Evolutionary conservation across 30 jellyfish, hydroid and myxozoan species (phyloP).

Genomic region (Turritopsis dohrnii): DNA sequence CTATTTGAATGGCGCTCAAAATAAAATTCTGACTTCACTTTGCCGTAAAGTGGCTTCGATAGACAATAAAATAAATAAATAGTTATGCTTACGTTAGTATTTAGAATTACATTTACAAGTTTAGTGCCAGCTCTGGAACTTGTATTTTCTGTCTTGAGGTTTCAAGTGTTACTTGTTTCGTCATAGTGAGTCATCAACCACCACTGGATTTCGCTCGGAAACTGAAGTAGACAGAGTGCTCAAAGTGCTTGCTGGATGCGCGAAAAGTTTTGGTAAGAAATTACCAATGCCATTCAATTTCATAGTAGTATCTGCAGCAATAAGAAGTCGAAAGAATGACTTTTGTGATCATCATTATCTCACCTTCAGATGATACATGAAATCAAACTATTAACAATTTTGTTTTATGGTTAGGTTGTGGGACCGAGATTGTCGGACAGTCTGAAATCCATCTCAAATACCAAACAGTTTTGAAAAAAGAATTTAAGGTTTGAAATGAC

Average conservation of each 20-base stretch:
- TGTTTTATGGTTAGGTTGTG: constrained; percentile 14
- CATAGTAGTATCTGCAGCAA: no score
- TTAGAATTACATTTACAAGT: no score
- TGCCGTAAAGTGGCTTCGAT: no score
- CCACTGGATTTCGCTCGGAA: constrained; percentile 65
- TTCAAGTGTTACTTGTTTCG: neutral
- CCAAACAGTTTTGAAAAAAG: constrained; percentile 63
- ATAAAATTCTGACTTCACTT: no score
- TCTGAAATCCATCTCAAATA: constrained; percentile 52
- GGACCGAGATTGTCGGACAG: constrained; percentile 19
- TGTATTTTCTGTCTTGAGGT: neutral
- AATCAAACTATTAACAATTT: no score
- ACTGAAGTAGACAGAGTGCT: constrained; percentile 74
- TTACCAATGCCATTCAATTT: no score
- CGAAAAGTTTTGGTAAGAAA: constrained; percentile 30
- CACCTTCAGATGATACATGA: no score
- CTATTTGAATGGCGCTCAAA: no score
- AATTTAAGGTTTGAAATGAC: constrained; percentile 84
- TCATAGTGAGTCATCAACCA: constrained; percentile 10
- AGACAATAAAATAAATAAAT: no score
- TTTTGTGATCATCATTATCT: no score
- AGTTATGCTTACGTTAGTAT: no score
- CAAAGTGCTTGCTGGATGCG: constrained; percentile 31
- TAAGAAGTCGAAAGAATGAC: no score
- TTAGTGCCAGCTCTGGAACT: neutral